Conservation (phyloP, 1,140 invertebrate genomes). For the Cyphomyrmex costatus region DNA sequence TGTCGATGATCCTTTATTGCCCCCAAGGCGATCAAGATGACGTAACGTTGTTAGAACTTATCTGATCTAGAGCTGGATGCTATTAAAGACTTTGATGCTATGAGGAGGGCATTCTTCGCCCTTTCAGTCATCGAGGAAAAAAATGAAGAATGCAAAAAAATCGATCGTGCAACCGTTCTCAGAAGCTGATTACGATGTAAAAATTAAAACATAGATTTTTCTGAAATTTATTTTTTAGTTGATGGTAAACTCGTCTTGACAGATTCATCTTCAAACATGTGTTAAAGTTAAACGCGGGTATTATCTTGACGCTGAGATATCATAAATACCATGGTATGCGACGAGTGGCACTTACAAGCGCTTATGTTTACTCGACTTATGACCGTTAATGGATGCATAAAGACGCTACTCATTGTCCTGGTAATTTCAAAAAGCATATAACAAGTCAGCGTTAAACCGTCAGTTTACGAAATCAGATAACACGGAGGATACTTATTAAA, state of each 20-base stretch:
- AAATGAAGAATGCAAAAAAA: not conserved
- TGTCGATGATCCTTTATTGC: conserved; percentile 58
- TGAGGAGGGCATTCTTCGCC: conserved; percentile 24
- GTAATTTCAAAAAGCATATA: conserved; percentile 49
- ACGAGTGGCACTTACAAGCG: conserved; percentile 37
- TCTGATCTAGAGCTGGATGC: conserved; percentile 53
- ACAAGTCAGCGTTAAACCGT: conserved; percentile 26
- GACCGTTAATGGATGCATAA: conserved; percentile 46
- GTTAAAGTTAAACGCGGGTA: conserved; percentile 38
- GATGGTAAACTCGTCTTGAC: conserved; percentile 5
- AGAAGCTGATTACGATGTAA: not conserved
- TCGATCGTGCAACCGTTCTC: conserved; percentile 5
- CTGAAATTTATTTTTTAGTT: conserved; percentile 7
- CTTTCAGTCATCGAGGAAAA: conserved; percentile 21
- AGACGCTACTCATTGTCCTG: conserved; percentile 41
- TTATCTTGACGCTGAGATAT: conserved; percentile 32
- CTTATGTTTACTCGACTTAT: conserved; percentile 33
- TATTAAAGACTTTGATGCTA: conserved; percentile 49
- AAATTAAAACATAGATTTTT: not conserved
- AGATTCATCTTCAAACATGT: not conserved
- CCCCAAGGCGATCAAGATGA: conserved; percentile 51
- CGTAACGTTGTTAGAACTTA: conserved; percentile 58
- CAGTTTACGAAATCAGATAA: conserved; percentile 51
- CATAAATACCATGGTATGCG: conserved; percentile 19
- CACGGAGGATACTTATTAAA: conserved; percentile 36